phyloP scores from a whole-genome alignment of 2,113 vertebrate species.

The Pterophyllum scalare region DNA sequence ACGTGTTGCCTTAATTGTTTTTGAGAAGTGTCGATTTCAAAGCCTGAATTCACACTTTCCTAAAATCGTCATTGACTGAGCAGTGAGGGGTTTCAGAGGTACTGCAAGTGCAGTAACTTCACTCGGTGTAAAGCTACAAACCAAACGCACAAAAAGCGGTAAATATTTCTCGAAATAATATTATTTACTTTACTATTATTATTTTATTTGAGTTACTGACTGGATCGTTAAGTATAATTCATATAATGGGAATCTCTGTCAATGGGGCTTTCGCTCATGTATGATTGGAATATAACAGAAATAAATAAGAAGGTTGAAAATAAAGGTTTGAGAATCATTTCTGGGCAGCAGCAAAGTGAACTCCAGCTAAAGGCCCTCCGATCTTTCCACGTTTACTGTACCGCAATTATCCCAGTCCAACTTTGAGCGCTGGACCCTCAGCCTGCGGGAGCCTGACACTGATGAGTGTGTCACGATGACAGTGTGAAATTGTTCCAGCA shows the following conservation, averaged over 20 bases:
- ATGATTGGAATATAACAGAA: not conserved
- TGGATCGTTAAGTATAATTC: not conserved
- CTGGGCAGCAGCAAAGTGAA: not conserved
- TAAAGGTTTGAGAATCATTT: not conserved
- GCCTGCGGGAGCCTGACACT: not conserved
- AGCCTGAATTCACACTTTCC: not conserved
- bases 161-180: too few relatives aligned
- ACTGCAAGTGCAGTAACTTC: too few relatives aligned
- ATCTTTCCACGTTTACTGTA: not conserved
- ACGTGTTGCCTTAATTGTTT: not conserved
- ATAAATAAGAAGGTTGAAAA: not conserved
- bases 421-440: not conserved
- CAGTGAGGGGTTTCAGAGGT: not conserved
- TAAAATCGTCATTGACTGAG: not conserved
- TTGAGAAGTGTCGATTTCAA: not conserved
- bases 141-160: too few relatives aligned
- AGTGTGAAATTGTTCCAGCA: not conserved
- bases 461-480: not conserved
- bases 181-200: too few relatives aligned
- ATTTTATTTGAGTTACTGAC: too few relatives aligned
- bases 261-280: fast-evolving
- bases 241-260: fast-evolving
- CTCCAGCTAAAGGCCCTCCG: not conserved
- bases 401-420: not conserved
- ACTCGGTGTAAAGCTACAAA: not conserved